Conservation (phyloP, 2,888 invertebrate species). For the Heliconius charithonia region DNA sequence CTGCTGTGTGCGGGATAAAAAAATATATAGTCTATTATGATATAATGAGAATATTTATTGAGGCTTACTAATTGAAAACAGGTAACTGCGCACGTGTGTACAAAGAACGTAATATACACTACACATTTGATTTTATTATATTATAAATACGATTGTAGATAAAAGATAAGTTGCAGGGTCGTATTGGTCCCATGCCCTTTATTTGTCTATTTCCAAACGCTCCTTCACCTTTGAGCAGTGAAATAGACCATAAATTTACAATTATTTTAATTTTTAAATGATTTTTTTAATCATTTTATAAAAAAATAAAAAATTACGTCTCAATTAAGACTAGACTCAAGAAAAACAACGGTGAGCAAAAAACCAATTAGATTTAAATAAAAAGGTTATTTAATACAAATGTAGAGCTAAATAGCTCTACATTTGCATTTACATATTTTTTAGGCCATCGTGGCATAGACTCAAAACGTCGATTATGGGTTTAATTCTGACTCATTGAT, state of each 20-base stretch:
- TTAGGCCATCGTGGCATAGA: no score
- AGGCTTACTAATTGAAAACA: not conserved
- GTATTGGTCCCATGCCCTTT: conserved; percentile 46
- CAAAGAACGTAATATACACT: conserved; percentile 6
- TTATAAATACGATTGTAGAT: conserved; percentile 40
- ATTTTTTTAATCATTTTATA: not conserved
- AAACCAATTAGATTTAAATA: no score
- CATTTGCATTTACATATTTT: no score
- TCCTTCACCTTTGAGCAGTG: conserved; percentile 40
- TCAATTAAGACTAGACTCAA: not conserved
- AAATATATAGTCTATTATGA: no score
- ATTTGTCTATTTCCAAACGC: conserved; percentile 38
- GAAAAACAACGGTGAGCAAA: not conserved
- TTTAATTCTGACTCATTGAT: no score
- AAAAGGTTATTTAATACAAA: no score
- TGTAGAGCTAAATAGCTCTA: no score
- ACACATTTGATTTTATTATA: conserved; percentile 34
- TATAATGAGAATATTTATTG: not conserved
- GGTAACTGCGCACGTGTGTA: not conserved
- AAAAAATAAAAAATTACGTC: no score
- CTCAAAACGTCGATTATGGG: no score
- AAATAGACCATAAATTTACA: not conserved
- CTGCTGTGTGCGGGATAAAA: no score
- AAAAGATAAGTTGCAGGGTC: conserved; percentile 43
- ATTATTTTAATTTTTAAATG: not conserved